Evolutionary conservation across 2,888 invertebrate species (phyloP).

Genomic region (Limnephilus rhombicus): DNA sequence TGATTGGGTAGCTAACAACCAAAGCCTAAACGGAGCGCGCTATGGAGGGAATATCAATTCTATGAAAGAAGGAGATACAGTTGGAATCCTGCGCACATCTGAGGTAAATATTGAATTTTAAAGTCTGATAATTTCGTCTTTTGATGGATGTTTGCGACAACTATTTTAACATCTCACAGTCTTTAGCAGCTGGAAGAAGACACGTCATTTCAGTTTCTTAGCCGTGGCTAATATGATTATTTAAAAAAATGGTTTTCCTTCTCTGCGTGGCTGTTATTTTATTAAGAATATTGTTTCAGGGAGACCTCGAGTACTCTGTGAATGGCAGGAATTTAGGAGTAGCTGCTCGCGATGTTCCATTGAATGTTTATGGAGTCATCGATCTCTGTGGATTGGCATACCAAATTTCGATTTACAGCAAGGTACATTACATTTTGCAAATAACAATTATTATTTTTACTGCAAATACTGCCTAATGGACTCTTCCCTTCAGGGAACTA

Average conservation of each 20-base stretch:
- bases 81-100: conserved; percentile 41
- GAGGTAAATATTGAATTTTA: neutral
- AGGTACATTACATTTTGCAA: neutral
- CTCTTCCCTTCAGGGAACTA: no score
- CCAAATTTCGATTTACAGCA: conserved; percentile 81
- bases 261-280: neutral
- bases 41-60: conserved; percentile 46
- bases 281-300: conserved; percentile 23
- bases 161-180: neutral
- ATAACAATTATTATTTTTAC: neutral
- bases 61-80: conserved; percentile 42
- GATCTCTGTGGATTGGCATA: conserved; percentile 91
- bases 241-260: neutral
- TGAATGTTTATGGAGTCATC: conserved; percentile 85
- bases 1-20: conserved; percentile 36
- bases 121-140: neutral
- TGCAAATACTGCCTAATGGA: neutral
- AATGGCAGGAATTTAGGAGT: conserved; percentile 80
- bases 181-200: neutral
- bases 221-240: neutral
- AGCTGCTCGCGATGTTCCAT: conserved; percentile 88
- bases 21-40: conserved; percentile 34
- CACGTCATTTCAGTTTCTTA: neutral
- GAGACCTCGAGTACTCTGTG: conserved; percentile 43
- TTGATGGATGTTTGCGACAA: neutral